These are phyloP conservation scores for Peromyscus eremicus DNA, from an alignment of 2,797 vertebrate species.

Conservation along the genomic window DNA sequence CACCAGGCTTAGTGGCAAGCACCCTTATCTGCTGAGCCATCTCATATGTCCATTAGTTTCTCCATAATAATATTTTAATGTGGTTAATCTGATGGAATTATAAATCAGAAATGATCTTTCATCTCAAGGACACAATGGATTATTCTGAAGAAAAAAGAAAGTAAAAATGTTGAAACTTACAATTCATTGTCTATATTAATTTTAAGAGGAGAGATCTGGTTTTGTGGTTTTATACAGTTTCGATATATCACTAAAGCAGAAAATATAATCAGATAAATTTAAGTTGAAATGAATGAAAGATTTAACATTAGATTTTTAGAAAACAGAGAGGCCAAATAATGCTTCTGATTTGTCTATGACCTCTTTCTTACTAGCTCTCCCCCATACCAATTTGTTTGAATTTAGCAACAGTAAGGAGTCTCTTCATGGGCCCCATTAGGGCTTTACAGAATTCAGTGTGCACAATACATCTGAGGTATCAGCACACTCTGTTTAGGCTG, in stretches of 20 bases:
- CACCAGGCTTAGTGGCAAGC: not conserved
- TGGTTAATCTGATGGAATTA: not conserved
- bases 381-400: constrained; percentile 61
- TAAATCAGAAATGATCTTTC: constrained; percentile 17
- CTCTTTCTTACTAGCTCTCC: constrained; percentile 41
- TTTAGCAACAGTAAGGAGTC: constrained; percentile 81
- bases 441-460: constrained; percentile 82
- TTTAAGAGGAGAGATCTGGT: constrained; percentile 63
- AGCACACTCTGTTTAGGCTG: constrained; percentile 87
- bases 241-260: constrained; percentile 46
- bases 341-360: constrained; percentile 41
- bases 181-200: constrained; percentile 30
- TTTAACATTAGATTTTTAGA: constrained; percentile 57
- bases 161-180: constrained; percentile 51
- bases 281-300: constrained; percentile 47
- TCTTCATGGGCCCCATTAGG: constrained; percentile 80
- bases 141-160: constrained; percentile 48
- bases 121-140: constrained; percentile 35
- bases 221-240: not conserved
- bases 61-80: not conserved
- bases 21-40: not conserved
- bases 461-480: constrained; percentile 88
- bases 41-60: not conserved
- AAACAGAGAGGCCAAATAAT: constrained; percentile 47
- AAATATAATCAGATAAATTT: constrained; percentile 51